These are phyloP conservation scores for Pithys albifrons DNA, from an alignment of 2,113 vertebrate species.

Conservation along the genomic window DNA sequence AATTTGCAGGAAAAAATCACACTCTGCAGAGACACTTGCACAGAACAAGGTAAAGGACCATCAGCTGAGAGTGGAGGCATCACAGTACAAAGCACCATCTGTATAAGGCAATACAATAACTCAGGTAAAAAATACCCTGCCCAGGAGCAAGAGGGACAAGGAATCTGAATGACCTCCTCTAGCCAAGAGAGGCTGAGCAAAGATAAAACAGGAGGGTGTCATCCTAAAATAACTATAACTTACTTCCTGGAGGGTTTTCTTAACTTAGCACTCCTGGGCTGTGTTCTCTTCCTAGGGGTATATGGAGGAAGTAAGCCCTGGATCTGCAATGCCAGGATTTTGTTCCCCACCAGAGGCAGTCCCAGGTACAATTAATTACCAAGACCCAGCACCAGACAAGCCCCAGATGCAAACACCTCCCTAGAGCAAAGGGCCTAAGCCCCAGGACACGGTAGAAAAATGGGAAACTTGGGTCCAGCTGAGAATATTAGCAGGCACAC, in stretches of 20 bases:
- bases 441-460: not conserved
- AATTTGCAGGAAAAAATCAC: not conserved
- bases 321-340: not conserved
- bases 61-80: not conserved
- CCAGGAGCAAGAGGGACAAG: rapidly evolving
- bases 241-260: not conserved
- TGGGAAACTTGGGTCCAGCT: not conserved
- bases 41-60: not conserved
- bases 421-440: not conserved
- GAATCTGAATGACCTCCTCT: not conserved
- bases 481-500: not conserved
- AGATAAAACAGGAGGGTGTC: not conserved
- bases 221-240: not conserved
- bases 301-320: not conserved
- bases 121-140: not conserved
- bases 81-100: not conserved
- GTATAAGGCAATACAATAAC: not conserved
- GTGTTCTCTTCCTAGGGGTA: not conserved
- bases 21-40: not conserved
- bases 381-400: not conserved
- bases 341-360: not conserved
- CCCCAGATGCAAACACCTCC: not conserved
- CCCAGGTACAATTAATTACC: not conserved
- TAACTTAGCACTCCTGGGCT: not conserved
- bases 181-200: not conserved